A percentile compares a stretch with the other conserved stretches of the same genome.
phyloP scores from a whole-genome alignment of 1,140 invertebrate species.

The Melipona quadrifasciata region DNA sequence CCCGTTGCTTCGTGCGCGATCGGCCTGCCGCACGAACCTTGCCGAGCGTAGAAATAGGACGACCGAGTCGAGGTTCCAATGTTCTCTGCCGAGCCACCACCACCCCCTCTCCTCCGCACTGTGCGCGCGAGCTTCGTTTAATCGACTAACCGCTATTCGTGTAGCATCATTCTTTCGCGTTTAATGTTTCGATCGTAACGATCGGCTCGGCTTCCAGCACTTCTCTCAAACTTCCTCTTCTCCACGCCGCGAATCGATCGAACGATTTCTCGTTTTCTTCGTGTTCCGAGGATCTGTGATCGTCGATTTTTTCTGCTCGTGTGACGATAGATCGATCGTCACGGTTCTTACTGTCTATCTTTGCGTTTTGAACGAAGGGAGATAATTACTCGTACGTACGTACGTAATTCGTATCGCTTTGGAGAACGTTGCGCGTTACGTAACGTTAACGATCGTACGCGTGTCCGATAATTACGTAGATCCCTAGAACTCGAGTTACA shows the following conservation, averaged over 20 bases:
- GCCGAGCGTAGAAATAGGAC: slow-evolving; percentile 80
- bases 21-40: slow-evolving; percentile 72
- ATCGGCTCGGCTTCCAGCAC: background rate
- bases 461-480: too few species aligned
- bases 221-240: background rate
- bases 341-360: background rate
- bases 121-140: slow-evolving; percentile 47
- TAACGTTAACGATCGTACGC: slow-evolving; percentile 40
- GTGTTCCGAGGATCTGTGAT: too few species aligned
- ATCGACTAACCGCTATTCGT: slow-evolving; percentile 58
- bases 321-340: background rate
- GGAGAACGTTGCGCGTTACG: slow-evolving; percentile 30
- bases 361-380: background rate
- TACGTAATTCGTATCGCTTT: background rate
- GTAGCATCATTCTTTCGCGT: slow-evolving; percentile 33
- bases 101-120: slow-evolving; percentile 26
- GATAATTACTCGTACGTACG: too few species aligned
- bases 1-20: slow-evolving; percentile 72
- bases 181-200: slow-evolving; percentile 36
- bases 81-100: slow-evolving; percentile 45
- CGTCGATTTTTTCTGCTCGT: background rate
- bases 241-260: background rate
- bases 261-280: background rate
- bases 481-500: background rate
- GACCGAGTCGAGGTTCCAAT: slow-evolving; percentile 59